These are phyloP conservation scores for Augochlorella aurata DNA, from an alignment of 2,888 invertebrate genomes.

Conservation along the genomic window DNA sequence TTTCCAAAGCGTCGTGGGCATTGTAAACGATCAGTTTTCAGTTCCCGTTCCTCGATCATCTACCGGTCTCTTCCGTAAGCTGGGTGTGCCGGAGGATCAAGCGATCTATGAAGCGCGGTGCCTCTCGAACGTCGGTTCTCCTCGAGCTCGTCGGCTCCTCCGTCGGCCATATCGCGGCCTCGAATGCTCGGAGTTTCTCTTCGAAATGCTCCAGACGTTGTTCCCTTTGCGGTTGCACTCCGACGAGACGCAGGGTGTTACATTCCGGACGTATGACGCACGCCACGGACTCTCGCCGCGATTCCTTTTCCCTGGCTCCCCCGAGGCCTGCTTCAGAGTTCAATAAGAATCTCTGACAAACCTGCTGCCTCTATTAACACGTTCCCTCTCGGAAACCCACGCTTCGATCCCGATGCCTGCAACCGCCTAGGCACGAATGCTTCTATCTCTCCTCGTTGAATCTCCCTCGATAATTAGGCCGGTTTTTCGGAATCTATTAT, in stretches of 20 bases:
- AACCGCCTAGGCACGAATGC: background rate
- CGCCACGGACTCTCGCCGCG: slow-evolving; percentile 59
- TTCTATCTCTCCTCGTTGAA: background rate
- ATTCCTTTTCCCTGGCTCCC: slow-evolving; percentile 56
- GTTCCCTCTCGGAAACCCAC: background rate
- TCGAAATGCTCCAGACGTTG: slow-evolving; percentile 62
- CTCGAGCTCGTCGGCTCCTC: background rate
- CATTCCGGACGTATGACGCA: slow-evolving; percentile 79
- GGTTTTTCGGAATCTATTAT: too few species aligned
- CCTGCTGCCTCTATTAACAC: slow-evolving; percentile 16
- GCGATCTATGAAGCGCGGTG: slow-evolving; percentile 17
- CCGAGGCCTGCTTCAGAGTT: slow-evolving; percentile 34
- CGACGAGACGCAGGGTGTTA: slow-evolving; percentile 72
- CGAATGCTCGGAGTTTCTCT: slow-evolving; percentile 29
- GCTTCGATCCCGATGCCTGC: background rate
- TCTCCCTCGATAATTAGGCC: too few species aligned
- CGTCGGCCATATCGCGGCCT: slow-evolving; percentile 2
- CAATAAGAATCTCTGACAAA: slow-evolving; percentile 27
- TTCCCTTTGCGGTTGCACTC: slow-evolving; percentile 63
- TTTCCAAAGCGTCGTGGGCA: too few species aligned
- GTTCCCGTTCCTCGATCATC: too few species aligned
- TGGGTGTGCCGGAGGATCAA: background rate
- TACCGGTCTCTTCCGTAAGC: too few species aligned
- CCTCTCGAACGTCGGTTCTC: slow-evolving; percentile 1
- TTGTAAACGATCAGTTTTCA: too few species aligned